Percentiles rank a stretch among this genome's conserved stretches.
These are phyloP conservation scores for Acleris literana DNA, from an alignment of 2,888 invertebrate genomes.

Conservation along the genomic window DNA sequence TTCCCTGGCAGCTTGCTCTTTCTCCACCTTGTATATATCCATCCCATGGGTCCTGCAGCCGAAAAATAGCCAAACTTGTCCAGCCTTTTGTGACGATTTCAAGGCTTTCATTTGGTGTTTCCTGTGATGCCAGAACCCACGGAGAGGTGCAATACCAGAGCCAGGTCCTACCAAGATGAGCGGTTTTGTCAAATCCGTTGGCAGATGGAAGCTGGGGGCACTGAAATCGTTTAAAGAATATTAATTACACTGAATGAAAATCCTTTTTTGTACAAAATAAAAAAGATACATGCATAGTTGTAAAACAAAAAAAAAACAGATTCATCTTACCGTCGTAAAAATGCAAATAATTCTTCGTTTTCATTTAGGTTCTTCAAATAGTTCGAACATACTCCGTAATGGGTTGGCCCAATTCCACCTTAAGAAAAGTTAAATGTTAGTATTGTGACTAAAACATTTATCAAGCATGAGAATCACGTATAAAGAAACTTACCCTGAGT, in stretches of 20 bases:
- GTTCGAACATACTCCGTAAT: slow-evolving; percentile 96
- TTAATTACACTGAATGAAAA: too few species aligned
- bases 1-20: slow-evolving; percentile 86
- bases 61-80: slow-evolving; percentile 91
- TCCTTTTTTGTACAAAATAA: too few species aligned
- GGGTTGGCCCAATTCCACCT: slow-evolving; percentile 91
- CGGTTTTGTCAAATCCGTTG: slow-evolving; percentile 88
- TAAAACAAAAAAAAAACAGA: not conserved
- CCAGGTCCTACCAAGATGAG: slow-evolving; percentile 95
- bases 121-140: slow-evolving; percentile 96
- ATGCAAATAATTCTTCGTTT: slow-evolving; percentile 87
- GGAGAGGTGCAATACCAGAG: slow-evolving; percentile 97
- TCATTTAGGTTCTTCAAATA: slow-evolving; percentile 89
- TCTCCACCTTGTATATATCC: slow-evolving; percentile 93
- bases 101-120: slow-evolving; percentile 55
- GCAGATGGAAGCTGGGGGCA: slow-evolving; percentile 93
- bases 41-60: slow-evolving; percentile 91
- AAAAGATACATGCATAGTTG: too few species aligned
- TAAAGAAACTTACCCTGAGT: slow-evolving; percentile 86
- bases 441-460: not conserved
- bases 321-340: slow-evolving; percentile 88
- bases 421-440: slow-evolving; percentile 38
- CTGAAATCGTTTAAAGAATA: slow-evolving; percentile 74
- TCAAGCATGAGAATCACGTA: not conserved
- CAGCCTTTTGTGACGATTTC: slow-evolving; percentile 50